phyloP scores from a whole-genome alignment of 2,113 vertebrate species.

The Archilochus colubris region DNA sequence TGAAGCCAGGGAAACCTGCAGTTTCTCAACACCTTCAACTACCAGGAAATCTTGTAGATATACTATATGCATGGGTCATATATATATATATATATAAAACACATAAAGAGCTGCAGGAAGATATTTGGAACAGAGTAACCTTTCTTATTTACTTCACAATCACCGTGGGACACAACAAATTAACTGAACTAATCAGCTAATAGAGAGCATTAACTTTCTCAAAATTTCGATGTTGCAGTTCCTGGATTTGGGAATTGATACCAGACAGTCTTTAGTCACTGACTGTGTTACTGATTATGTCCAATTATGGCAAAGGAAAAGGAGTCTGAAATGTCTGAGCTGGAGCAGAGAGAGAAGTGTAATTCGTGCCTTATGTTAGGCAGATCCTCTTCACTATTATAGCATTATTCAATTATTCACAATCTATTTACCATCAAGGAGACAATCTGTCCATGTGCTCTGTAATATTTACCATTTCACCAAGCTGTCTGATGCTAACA shows the following conservation, averaged over 20 bases:
- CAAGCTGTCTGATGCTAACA: slow-evolving; percentile 6
- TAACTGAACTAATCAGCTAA: slow-evolving; percentile 65
- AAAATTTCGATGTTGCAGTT: neutral
- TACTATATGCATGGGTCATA: accelerated
- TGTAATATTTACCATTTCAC: neutral
- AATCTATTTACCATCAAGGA: slow-evolving; percentile 21
- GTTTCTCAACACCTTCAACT: neutral
- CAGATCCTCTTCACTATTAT: neutral
- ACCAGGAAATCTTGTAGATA: neutral
- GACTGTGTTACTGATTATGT: slow-evolving; percentile 57
- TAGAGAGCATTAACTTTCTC: slow-evolving; percentile 52
- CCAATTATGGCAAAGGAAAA: slow-evolving; percentile 62
- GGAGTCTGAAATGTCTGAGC: slow-evolving; percentile 11
- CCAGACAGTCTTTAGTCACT: slow-evolving; percentile 32
- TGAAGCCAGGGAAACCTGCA: neutral
- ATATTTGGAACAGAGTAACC: slow-evolving; percentile 5
- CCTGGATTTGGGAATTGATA: slow-evolving; percentile 25
- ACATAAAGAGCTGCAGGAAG: slow-evolving; percentile 24
- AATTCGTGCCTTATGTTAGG: slow-evolving; percentile 38
- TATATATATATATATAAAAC: neutral
- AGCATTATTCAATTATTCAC: slow-evolving; percentile 59
- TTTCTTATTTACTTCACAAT: slow-evolving; percentile 53
- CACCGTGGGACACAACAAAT: slow-evolving; percentile 52
- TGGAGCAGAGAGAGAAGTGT: neutral
- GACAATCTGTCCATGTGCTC: neutral